Evolutionary conservation across 2,888 invertebrate species (phyloP).

Genomic region (Stegana nigrithorax): DNA sequence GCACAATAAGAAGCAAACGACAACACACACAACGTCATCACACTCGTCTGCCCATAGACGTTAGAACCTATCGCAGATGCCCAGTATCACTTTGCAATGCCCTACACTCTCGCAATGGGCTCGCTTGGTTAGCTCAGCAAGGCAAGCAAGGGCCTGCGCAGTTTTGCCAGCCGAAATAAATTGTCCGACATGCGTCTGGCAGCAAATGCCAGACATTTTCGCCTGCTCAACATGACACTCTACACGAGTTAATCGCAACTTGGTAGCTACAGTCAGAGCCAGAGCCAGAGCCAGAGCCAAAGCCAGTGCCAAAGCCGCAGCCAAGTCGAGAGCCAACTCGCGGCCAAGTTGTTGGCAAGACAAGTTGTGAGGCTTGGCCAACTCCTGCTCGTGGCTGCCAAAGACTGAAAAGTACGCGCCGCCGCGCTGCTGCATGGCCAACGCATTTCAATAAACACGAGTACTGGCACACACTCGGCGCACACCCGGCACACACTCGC

Average conservation of each 20-base stretch:
- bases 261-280: not conserved
- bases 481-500: not conserved
- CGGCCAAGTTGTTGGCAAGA: too few relatives aligned
- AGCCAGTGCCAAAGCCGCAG: not conserved
- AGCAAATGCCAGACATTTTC: not conserved
- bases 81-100: too few relatives aligned
- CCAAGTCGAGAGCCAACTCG: too few relatives aligned
- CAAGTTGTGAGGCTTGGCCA: slow-evolving; percentile 15
- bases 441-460: slow-evolving; percentile 20
- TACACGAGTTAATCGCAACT: not conserved
- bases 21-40: too few relatives aligned
- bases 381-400: slow-evolving; percentile 4
- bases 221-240: not conserved
- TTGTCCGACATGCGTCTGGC: not conserved
- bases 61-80: too few relatives aligned
- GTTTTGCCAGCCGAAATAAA: not conserved
- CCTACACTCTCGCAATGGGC: too few relatives aligned
- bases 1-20: too few relatives aligned
- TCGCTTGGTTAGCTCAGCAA: not conserved
- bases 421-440: too few relatives aligned
- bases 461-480: slow-evolving; percentile 4
- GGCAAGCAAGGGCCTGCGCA: not conserved
- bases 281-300: not conserved
- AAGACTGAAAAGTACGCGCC: slow-evolving; percentile 1
- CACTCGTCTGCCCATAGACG: too few relatives aligned